Base-by-base conservation (phyloP, 2,888 invertebrate species). In the Mythimna albipuncta region DNA sequence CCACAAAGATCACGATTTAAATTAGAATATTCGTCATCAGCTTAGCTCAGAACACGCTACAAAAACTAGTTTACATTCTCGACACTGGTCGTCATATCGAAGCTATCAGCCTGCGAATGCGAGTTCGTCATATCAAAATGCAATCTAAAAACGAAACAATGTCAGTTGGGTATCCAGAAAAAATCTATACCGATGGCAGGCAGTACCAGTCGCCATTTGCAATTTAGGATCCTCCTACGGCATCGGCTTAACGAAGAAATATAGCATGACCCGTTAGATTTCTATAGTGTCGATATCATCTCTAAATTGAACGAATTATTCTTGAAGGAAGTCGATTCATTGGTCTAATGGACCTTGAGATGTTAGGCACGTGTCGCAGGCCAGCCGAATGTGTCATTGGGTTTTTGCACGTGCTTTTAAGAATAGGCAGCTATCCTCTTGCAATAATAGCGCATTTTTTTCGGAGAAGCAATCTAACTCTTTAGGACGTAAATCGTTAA, bases 291-390 rank as follows among this genome's bases (percentile, higher is more conserved):
- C 79, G 81, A 83, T 83, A 81, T 44, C 58, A 72, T 81, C 81
- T 81, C 81, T 83, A 69, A 83, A 83, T 81, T 83, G 81, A 71
- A 70, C 59, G 57, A 74, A 80, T 81, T 81, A 74, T 68, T 77
- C 21, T 70, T 68, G 54, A 35, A 81, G 81, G 81, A 81, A 81
- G 81, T 81, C 68, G 55, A 74, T 50, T 77, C 69, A 72, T 76
- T 79, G 80, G 19, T 65, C 58, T 81, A 80, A 69, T 80, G 38
- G 32, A 70, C 69, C 81, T 77, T 77, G 64, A 64, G 32, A 59
- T 32, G 57, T 44, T 80, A 35, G 69, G 58, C 55, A 35, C 57
- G 41, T 63, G 61, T 58, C 11, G 19, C 35, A 67, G 64, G 10
- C n/a, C 64, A 35, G 10, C 65, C 11, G 21, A 69, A 64, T 62